Evolutionary conservation across 2,888 invertebrate genomes (phyloP).

Genomic region (Andrena minutula): DNA sequence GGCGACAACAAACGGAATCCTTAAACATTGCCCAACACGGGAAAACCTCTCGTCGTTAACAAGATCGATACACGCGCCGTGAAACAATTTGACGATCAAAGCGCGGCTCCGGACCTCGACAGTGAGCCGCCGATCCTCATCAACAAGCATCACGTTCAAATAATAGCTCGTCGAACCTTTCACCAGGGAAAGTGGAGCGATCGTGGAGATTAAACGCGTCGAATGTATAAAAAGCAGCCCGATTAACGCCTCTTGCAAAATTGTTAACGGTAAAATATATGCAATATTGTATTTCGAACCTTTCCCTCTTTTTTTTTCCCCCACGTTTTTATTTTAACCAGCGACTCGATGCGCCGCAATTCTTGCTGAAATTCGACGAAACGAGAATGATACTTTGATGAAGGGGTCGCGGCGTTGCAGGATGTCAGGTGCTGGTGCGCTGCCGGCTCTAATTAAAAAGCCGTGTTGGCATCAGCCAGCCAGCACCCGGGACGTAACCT

Average conservation of each 20-base stretch:
- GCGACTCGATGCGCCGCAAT: slow-evolving; percentile 69
- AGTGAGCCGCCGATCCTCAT: slow-evolving; percentile 30
- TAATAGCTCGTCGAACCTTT: slow-evolving; percentile 56
- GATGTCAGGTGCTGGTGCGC: slow-evolving; percentile 83
- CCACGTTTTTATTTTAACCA: background rate
- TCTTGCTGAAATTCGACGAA: slow-evolving; percentile 79
- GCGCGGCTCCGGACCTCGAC: background rate
- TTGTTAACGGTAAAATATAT: slow-evolving; percentile 52
- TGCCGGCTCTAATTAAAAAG: slow-evolving; percentile 85
- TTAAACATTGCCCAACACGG: background rate
- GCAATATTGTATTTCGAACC: background rate
- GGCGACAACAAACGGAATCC: slow-evolving; percentile 1
- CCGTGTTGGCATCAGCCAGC: slow-evolving; percentile 81
- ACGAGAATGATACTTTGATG: slow-evolving; percentile 84
- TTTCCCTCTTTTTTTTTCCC: background rate
- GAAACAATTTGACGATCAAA: slow-evolving; percentile 22
- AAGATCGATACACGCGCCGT: slow-evolving; percentile 4
- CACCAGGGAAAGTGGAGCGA: slow-evolving; percentile 61
- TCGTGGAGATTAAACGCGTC: slow-evolving; percentile 48
- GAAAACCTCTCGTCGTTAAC: slow-evolving; percentile 31
- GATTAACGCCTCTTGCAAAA: slow-evolving; percentile 53
- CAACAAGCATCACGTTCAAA: slow-evolving; percentile 27
- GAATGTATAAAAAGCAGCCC: slow-evolving; percentile 41
- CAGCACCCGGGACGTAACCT: slow-evolving; percentile 68
- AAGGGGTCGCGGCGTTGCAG: slow-evolving; percentile 80